Evolutionary conservation across 2,797 vertebrate species (phyloP).

Genomic region (Protonibea diacanthus): DNA sequence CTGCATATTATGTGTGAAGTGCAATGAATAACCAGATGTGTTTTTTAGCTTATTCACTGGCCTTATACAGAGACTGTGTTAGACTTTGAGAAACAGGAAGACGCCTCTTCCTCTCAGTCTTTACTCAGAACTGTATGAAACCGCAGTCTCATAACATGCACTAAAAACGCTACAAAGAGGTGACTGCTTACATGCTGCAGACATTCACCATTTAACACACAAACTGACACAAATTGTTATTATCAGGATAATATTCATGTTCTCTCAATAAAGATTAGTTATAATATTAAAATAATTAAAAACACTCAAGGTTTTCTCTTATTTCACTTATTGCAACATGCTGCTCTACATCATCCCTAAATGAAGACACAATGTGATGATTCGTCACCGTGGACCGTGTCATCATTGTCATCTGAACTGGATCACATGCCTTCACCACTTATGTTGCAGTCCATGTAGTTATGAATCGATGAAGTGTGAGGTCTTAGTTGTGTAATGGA

Average conservation of each 20-base stretch:
- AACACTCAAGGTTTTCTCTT: not conserved
- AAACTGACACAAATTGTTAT: not conserved
- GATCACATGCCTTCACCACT: too few species aligned
- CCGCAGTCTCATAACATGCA: conserved; percentile 20
- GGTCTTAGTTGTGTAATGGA: too few species aligned
- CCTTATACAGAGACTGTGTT: not conserved
- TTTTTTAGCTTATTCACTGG: not conserved
- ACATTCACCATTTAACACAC: not conserved
- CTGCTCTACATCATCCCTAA: too few species aligned
- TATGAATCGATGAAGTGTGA: too few species aligned
- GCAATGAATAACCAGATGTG: not conserved
- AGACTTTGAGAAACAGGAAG: conserved; percentile 48
- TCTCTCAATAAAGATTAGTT: not conserved
- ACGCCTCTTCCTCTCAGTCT: not conserved
- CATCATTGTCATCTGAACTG: too few species aligned
- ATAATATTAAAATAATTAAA: not conserved
- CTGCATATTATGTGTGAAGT: not conserved
- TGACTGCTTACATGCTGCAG: not conserved
- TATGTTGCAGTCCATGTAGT: too few species aligned
- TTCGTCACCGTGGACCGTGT: too few species aligned
- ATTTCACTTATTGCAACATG: too few species aligned
- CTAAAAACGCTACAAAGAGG: not conserved
- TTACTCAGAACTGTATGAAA: conserved; percentile 28
- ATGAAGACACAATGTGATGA: too few species aligned
- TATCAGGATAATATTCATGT: not conserved